Percentiles rank a stretch among this genome's conserved stretches.
Evolutionary conservation across 2,888 invertebrate genomes (phyloP).

Genomic region (Melipona beecheii): DNA sequence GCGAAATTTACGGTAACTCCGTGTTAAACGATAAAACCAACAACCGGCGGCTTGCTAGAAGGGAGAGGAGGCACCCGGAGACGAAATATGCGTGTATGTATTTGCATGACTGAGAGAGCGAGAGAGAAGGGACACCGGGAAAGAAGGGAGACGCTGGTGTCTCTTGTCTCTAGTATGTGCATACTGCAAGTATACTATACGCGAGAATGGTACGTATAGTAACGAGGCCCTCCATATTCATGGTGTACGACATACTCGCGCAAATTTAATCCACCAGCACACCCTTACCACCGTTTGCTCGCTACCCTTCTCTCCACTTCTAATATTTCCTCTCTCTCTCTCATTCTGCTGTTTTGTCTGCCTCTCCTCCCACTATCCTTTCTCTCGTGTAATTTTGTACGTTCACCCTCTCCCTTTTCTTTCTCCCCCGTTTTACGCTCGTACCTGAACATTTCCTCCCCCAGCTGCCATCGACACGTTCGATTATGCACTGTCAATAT

Average conservation of each 20-base stretch:
- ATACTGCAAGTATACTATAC: conserved; percentile 66
- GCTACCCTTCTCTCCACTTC: conserved; percentile 14
- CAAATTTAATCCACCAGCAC: conserved; percentile 80
- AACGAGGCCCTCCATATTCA: conserved; percentile 83
- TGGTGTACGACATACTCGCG: conserved; percentile 79
- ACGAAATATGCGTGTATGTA: conserved; percentile 47
- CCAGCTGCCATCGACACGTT: conserved; percentile 46
- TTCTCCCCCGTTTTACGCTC: conserved; percentile 20
- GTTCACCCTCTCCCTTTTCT: conserved; percentile 29
- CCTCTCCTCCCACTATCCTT: conserved; percentile 1
- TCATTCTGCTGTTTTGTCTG: conserved; percentile 36
- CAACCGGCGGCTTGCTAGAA: conserved; percentile 66
- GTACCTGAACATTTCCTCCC: conserved; percentile 42
- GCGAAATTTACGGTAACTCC: conserved; percentile 75
- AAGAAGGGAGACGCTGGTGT: conserved; percentile 54
- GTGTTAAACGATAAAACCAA: conserved; percentile 80
- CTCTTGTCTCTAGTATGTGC: conserved; percentile 63
- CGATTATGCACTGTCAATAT: conserved; percentile 65
- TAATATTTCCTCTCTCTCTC: conserved; percentile 8
- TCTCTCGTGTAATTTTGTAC: conserved; percentile 34
- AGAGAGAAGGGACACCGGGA: conserved; percentile 35
- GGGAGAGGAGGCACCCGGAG: conserved; percentile 50
- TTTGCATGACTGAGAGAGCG: conserved; percentile 47
- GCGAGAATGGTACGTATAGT: conserved; percentile 77
- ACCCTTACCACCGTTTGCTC: conserved; percentile 57